Evolutionary conservation across 2,797 vertebrate species (phyloP), one percentile per base, ranked within the genome.

Genomic region (Acrossocheilus wenchowensis): DNA sequence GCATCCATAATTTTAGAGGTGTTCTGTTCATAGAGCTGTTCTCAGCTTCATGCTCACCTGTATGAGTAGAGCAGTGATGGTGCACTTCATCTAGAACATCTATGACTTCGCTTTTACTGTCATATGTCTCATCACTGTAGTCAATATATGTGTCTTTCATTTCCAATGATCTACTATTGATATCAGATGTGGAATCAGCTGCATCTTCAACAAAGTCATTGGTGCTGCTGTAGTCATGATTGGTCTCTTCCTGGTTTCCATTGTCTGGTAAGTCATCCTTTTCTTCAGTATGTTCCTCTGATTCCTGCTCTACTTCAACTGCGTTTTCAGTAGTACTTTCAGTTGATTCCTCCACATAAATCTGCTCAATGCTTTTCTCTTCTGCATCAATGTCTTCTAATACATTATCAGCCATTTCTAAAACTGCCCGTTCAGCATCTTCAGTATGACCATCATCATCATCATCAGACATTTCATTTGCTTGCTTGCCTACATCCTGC

Each of bases 281-380:
- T 64, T 19, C 17, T 68, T 89, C 77, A 52, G 2, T 19, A 54
- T 86, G 64, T 14, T 77, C 83, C 64, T 72, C 69, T 57, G 54
- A 54, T 64, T 43, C 69, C 52, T 45, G 50, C 8, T 26, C 74
- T 73, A 26, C 36, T 84, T 84, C 81, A 68, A 45, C 78, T 82
- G 66, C 45, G 36, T 34, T 75, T 66, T 89, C 81, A 68, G 41
- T 15, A 41, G 36, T 66, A 45, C 91, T 89, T 87, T 95, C 91
- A 82, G 87, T 80, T 78, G 91, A 84, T 45, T 94, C 90, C 9
- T 90, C 88, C 83, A 83, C 86, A 89, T 23, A 21, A 41, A 34
- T 34, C 62, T 79, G 75, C 43, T 89, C 86, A 74, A 66, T 80
- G 82, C 2, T 62, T n/a, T 68, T 87, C 75, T 92, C 89, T 36